phyloP scores from a whole-genome alignment of 2,888 invertebrate genomes.

The Chaitophorus viminalis region DNA sequence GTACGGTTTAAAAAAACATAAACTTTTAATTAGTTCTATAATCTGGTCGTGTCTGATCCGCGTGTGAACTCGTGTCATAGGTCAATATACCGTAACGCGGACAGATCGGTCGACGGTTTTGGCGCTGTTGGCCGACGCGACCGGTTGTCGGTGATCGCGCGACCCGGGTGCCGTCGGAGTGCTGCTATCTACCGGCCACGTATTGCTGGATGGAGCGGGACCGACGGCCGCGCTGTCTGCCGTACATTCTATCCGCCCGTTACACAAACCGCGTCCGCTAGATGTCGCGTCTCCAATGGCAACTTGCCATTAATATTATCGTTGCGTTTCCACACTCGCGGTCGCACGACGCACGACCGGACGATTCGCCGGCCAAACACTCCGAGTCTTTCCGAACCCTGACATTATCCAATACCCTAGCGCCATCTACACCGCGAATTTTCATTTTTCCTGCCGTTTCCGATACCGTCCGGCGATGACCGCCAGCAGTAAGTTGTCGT shows the following conservation, averaged over 20 bases:
- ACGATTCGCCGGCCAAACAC: too few species aligned
- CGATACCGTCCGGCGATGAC: too few species aligned
- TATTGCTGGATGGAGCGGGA: too few species aligned
- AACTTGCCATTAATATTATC: background rate
- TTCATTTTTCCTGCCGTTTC: too few species aligned
- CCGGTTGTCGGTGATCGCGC: background rate
- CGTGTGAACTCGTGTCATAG: background rate
- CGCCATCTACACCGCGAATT: too few species aligned
- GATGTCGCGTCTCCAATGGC: background rate
- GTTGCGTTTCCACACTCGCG: too few species aligned
- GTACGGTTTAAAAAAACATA: too few species aligned
- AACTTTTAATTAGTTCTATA: too few species aligned
- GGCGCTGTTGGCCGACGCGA: background rate
- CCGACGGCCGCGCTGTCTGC: background rate
- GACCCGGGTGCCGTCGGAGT: background rate
- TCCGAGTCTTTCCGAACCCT: too few species aligned
- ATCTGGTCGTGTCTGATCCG: background rate
- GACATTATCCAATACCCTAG: too few species aligned
- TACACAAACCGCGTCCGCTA: background rate
- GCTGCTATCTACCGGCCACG: background rate
- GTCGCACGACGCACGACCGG: too few species aligned
- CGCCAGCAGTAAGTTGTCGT: too few species aligned
- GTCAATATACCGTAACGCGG: constrained; percentile 9
- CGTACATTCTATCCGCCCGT: background rate
- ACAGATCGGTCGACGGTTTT: background rate